Percentiles rank a stretch among this genome's conserved stretches.
Evolutionary conservation across 2,888 invertebrate genomes (phyloP).

Genomic region (Drosophila prostipennis): DNA sequence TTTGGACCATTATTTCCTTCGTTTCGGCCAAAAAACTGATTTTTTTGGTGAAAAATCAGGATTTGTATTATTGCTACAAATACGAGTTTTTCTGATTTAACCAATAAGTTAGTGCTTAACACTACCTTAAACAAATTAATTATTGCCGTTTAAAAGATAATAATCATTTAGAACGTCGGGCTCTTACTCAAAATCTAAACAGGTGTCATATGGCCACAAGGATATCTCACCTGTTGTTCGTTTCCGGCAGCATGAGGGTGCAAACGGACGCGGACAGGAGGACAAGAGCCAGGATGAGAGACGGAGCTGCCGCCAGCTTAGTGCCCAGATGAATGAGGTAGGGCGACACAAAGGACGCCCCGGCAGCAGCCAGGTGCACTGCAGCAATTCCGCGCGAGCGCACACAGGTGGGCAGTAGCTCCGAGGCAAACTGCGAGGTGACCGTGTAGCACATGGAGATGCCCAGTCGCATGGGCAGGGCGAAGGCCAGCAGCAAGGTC

Average conservation of each 20-base stretch:
- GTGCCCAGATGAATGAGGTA: constrained; percentile 67
- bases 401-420: constrained; percentile 87
- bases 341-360: constrained; percentile 86
- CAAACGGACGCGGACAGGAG: constrained; percentile 85
- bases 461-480: constrained; percentile 85
- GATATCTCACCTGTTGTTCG: constrained; percentile 83
- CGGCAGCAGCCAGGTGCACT: constrained; percentile 86
- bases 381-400: constrained; percentile 87
- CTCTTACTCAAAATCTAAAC: no score
- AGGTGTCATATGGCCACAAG: no score
- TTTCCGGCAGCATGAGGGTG: constrained; percentile 86
- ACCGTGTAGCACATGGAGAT: constrained; percentile 87
- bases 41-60: no score
- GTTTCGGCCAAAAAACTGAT: no score
- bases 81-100: no score
- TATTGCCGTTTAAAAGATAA: no score
- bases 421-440: constrained; percentile 87
- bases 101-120: no score
- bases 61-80: no score
- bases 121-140: no score
- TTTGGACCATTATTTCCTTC: no score
- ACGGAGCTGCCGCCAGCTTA: constrained; percentile 75
- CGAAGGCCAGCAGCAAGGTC: constrained; percentile 83
- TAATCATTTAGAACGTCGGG: no score
- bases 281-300: constrained; percentile 85